A percentile compares a stretch with the other conserved stretches of the same genome.
Evolutionary conservation across 2,113 vertebrate species (phyloP).

Genomic region (Dipodomys merriami): DNA sequence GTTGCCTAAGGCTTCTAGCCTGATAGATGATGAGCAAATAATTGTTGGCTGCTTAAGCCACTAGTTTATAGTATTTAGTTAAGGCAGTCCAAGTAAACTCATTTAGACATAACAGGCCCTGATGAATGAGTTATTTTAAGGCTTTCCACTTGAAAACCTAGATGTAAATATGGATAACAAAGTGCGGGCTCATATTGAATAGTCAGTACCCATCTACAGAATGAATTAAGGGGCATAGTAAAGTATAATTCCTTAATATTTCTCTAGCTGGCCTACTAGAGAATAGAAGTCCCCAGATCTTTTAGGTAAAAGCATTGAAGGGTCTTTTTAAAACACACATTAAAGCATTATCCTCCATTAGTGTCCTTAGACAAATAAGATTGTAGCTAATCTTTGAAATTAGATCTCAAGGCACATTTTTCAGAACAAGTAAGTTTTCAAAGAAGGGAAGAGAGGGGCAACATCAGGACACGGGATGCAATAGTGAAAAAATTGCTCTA

Average conservation of each 20-base stretch:
- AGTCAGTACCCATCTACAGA: background rate
- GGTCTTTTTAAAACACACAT: constrained; percentile 34
- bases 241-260: constrained; percentile 23
- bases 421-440: constrained; percentile 44
- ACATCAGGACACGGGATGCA: background rate
- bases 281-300: constrained; percentile 4
- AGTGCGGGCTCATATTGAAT: background rate
- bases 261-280: background rate
- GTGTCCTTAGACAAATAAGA: constrained; percentile 63
- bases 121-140: background rate
- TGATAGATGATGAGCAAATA: constrained; percentile 5
- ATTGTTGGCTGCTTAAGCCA: background rate
- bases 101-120: background rate
- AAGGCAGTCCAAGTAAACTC: background rate
- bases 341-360: constrained; percentile 67
- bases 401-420: constrained; percentile 47
- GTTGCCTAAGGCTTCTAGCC: background rate
- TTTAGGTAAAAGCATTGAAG: constrained; percentile 46
- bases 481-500: background rate
- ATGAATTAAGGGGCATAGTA: background rate
- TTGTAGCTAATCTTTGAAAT: constrained; percentile 45
- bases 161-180: background rate
- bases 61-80: background rate
- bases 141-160: background rate
- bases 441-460: background rate